Evolutionary conservation across 1,140 invertebrate genomes (phyloP).

Genomic region (Meloidogyne chitwoodi): DNA sequence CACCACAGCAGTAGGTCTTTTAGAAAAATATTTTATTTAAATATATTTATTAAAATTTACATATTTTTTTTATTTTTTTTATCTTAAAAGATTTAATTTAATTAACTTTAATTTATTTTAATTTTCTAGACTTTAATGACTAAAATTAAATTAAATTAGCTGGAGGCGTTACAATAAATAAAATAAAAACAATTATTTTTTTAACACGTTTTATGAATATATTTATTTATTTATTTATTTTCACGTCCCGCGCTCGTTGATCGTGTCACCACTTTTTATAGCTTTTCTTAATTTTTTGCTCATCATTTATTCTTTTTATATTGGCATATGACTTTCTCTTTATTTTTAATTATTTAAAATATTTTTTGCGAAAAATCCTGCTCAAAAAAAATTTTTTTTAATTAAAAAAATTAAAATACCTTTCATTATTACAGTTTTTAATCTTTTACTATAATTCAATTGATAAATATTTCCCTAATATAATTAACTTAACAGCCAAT

Average conservation of each 20-base stretch:
- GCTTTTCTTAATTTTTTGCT: not conserved
- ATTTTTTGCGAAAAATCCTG: not conserved
- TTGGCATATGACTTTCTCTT: not conserved
- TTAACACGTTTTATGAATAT: not conserved
- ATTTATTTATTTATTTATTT: not conserved
- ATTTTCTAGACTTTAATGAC: not conserved
- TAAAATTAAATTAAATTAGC: not conserved
- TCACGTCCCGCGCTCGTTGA: not conserved
- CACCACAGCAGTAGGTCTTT: no score
- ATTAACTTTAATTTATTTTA: not conserved
- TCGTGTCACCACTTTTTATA: not conserved
- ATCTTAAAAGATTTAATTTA: no score
- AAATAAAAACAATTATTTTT: not conserved
- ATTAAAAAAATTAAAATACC: no score
- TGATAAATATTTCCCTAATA: no score
- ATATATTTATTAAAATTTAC: no score
- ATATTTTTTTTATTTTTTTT: no score
- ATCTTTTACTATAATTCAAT: no score
- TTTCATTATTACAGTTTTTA: no score
- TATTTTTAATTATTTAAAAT: not conserved
- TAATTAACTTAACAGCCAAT: no score
- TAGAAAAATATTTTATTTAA: no score
- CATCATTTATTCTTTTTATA: not conserved
- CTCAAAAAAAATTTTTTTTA: not conserved
- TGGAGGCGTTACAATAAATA: not conserved